Conservation (phyloP, 2,113 vertebrate genomes). For the Sander lucioperca region DNA sequence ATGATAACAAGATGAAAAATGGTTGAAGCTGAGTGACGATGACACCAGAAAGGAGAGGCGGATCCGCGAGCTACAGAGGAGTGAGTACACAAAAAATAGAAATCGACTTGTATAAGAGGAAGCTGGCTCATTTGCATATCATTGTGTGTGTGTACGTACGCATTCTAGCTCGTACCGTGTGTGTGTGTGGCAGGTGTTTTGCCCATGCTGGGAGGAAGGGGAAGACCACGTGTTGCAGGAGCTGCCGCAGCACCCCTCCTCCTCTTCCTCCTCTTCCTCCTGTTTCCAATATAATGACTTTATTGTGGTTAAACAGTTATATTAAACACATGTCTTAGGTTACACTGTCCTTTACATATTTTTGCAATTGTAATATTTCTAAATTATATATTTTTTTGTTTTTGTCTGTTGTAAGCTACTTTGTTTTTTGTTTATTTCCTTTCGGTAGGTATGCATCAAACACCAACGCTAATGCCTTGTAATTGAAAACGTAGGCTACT, state of each 20-base stretch:
- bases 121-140: constrained; percentile 70
- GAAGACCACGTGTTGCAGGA: constrained; percentile 80
- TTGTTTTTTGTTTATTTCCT: no score
- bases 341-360: no score
- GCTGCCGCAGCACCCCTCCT: constrained; percentile 38
- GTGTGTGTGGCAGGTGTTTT: constrained; percentile 82
- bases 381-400: no score
- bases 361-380: no score
- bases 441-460: no score
- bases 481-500: no score
- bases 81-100: constrained; percentile 80
- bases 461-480: no score
- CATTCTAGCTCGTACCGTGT: neutral
- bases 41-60: constrained; percentile 22
- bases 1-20: neutral
- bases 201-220: constrained; percentile 66
- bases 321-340: no score
- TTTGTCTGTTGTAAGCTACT: no score
- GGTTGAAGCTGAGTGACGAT: constrained; percentile 17
- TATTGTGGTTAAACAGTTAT: neutral
- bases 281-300: neutral
- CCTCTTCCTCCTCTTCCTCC: neutral
- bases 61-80: constrained; percentile 54
- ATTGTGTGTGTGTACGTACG: constrained; percentile 25
- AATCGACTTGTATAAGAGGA: constrained; percentile 31